A percentile compares a stretch with the other conserved stretches of the same genome.
These are phyloP conservation scores for Electrona antarctica DNA, from an alignment of 2,113 vertebrate genomes.

Conservation along the genomic window DNA sequence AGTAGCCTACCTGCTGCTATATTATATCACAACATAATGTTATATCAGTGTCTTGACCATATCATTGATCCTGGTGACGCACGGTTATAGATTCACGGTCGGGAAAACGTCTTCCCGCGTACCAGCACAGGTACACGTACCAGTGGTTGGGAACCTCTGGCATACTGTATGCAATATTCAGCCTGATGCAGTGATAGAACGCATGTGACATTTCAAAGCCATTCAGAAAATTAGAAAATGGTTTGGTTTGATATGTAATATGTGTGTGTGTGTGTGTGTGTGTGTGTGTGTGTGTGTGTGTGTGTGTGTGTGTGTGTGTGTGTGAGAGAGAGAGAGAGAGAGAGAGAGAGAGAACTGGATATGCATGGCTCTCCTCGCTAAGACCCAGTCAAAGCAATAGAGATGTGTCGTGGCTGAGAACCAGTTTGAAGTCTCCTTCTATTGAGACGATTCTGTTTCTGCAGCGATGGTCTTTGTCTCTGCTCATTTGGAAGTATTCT, in stretches of 20 bases:
- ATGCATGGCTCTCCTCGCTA: constrained; percentile 24
- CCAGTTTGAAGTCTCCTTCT: constrained; percentile 56
- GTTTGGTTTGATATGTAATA: constrained; percentile 54
- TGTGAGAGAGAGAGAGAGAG: too few relatives aligned
- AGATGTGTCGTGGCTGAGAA: constrained; percentile 29
- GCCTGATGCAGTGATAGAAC: background rate
- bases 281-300: constrained; percentile 5
- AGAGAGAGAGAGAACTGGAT: constrained; percentile 4
- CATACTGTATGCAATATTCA: background rate
- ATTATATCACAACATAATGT: too few relatives aligned
- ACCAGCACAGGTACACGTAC: too few relatives aligned
- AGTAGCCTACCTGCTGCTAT: too few relatives aligned
- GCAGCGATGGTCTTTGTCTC: constrained; percentile 52
- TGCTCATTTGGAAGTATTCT: constrained; percentile 63
- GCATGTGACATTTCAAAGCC: constrained; percentile 50
- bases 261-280: constrained; percentile 5
- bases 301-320: background rate
- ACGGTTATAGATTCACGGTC: too few relatives aligned
- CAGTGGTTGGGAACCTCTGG: too few relatives aligned
- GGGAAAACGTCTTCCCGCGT: too few relatives aligned
- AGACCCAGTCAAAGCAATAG: constrained; percentile 37
- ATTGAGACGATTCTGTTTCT: constrained; percentile 45
- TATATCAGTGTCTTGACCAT: too few relatives aligned
- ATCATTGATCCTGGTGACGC: too few relatives aligned
- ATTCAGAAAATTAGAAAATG: constrained; percentile 32